Evolutionary conservation across 2,888 invertebrate genomes (phyloP).

Genomic region (Conchocele bisecta): DNA sequence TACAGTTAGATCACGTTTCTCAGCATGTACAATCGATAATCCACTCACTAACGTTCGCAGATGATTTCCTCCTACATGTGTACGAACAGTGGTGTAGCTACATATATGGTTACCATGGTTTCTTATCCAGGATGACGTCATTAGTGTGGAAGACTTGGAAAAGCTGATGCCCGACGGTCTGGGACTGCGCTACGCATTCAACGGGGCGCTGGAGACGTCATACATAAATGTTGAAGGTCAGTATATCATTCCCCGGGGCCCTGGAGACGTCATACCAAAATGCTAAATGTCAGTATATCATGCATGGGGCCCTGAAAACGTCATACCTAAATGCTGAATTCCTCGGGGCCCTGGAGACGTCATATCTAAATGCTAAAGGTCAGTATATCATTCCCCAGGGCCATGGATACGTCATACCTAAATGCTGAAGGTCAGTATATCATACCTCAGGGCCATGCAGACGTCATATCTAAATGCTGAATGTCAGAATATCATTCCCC

Average conservation of each 20-base stretch:
- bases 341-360: slow-evolving; percentile 94
- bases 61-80: too few species aligned
- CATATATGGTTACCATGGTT: background rate
- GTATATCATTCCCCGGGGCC: too few species aligned
- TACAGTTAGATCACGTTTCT: too few species aligned
- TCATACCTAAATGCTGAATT: too few species aligned
- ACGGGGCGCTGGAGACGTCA: slow-evolving; percentile 95
- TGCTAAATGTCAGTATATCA: too few species aligned
- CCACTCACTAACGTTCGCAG: too few species aligned
- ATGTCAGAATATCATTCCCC: too few species aligned
- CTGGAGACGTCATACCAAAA: too few species aligned
- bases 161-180: slow-evolving; percentile 95
- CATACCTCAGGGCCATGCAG: slow-evolving; percentile 94
- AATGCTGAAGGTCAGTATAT: slow-evolving; percentile 87
- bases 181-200: slow-evolving; percentile 97
- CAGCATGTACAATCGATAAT: too few species aligned
- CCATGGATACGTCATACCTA: slow-evolving; percentile 95
- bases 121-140: slow-evolving; percentile 86
- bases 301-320: too few species aligned
- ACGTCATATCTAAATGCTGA: slow-evolving; percentile 96
- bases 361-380: slow-evolving; percentile 91
- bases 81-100: too few species aligned
- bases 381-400: slow-evolving; percentile 91
- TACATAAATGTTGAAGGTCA: slow-evolving; percentile 90
- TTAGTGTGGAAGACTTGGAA: slow-evolving; percentile 94